phyloP scores from a whole-genome alignment of 92 coral and sea anemone species.

The Epizoanthus fatuus region DNA sequence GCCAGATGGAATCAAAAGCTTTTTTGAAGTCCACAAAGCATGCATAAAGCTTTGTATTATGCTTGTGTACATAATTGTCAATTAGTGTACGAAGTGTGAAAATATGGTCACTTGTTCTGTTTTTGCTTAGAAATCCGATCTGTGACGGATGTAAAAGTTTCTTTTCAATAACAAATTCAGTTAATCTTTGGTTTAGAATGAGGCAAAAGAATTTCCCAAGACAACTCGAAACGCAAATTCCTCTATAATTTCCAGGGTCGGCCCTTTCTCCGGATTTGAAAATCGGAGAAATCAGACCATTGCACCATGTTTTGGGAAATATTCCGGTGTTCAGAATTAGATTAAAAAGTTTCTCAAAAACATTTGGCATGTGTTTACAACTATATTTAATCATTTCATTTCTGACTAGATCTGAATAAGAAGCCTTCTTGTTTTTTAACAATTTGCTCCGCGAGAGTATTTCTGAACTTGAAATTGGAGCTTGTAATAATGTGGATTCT shows the following conservation, averaged over 20 bases:
- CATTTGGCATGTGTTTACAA: constrained; percentile 26
- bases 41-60: no score
- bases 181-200: constrained; percentile 50
- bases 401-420: constrained; percentile 51
- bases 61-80: constrained; percentile 43
- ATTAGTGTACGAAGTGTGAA: constrained; percentile 30
- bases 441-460: constrained; percentile 5
- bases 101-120: constrained; percentile 37
- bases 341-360: constrained; percentile 52
- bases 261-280: constrained; percentile 56
- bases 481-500: background rate
- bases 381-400: constrained; percentile 65
- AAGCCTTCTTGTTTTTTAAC: constrained; percentile 63
- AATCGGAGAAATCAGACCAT: constrained; percentile 59
- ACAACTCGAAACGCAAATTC: constrained; percentile 65
- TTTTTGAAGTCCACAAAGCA: constrained; percentile 31
- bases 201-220: constrained; percentile 59
- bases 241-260: constrained; percentile 59
- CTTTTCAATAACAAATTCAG: constrained; percentile 27
- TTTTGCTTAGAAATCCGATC: constrained; percentile 59
- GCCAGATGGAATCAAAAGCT: constrained; percentile 75
- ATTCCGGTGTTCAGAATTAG: constrained; percentile 45
- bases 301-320: constrained; percentile 60
- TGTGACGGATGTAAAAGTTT: constrained; percentile 55
- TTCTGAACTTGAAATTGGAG: constrained; percentile 44